phyloP scores from a whole-genome alignment of 2,888 invertebrate species.

The Masnerella sp. region DNA sequence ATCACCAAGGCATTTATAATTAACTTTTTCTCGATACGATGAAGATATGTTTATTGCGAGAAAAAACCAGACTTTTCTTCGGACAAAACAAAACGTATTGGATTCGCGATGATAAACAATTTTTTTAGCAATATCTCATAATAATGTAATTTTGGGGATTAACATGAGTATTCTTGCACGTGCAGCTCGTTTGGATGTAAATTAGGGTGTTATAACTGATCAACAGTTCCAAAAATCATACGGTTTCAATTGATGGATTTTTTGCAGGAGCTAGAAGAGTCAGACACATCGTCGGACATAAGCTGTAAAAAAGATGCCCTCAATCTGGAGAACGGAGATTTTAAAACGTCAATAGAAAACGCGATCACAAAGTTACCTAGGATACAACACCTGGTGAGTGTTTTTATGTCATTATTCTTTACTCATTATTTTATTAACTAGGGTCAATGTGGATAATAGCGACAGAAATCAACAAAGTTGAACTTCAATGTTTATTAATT shows the following conservation, averaged over 20 bases:
- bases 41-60: constrained; percentile 8
- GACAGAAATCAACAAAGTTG: too few relatives aligned
- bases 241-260: constrained; percentile 14
- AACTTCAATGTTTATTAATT: too few relatives aligned
- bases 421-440: too few relatives aligned
- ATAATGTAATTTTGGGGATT: constrained; percentile 16
- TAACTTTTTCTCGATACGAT: constrained; percentile 18
- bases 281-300: constrained; percentile 79
- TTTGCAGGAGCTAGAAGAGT: constrained; percentile 78
- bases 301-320: constrained; percentile 77
- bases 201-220: neutral
- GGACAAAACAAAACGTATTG: too few relatives aligned
- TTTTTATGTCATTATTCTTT: too few relatives aligned
- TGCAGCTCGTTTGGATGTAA: neutral
- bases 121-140: constrained; percentile 11
- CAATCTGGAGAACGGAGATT: constrained; percentile 75
- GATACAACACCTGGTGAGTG: constrained; percentile 76
- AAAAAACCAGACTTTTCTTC: too few relatives aligned
- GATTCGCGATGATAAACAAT: constrained; percentile 4
- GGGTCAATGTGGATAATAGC: too few relatives aligned
- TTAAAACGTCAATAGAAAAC: constrained; percentile 75
- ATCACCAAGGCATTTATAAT: constrained; percentile 18
- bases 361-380: constrained; percentile 76
- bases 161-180: constrained; percentile 16
- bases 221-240: neutral